Conservation (phyloP, 2,113 vertebrate genomes). For the Oryctolagus cuniculus region mOryCun1.1 NC_091433.1:30413001-30413500, state of each 20-base stretch:
- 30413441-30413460: not conserved
- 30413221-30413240: conserved; percentile 21
- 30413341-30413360: not conserved
- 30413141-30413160: conserved; percentile 23
- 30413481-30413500: fast-evolving
- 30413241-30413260: not conserved
- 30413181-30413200: conserved; percentile 1
- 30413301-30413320: not conserved
- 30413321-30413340: not conserved
- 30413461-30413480: fast-evolving
- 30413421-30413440: not conserved
- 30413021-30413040: not conserved
- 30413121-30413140: conserved; percentile 33
- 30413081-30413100: conserved; percentile 7
- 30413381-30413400: not conserved
- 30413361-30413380: not conserved
- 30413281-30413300: not conserved
- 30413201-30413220: conserved; percentile 62
- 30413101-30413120: not conserved
- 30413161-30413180: not conserved
- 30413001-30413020: not conserved
- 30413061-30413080: not conserved
- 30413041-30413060: not conserved
- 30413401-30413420: not conserved
- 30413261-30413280: not conserved